Percentiles rank a stretch among this genome's conserved stretches.
These are phyloP conservation scores for Stictonetta naevosa DNA, from an alignment of 2,113 vertebrate genomes.

Conservation along the genomic window DNA sequence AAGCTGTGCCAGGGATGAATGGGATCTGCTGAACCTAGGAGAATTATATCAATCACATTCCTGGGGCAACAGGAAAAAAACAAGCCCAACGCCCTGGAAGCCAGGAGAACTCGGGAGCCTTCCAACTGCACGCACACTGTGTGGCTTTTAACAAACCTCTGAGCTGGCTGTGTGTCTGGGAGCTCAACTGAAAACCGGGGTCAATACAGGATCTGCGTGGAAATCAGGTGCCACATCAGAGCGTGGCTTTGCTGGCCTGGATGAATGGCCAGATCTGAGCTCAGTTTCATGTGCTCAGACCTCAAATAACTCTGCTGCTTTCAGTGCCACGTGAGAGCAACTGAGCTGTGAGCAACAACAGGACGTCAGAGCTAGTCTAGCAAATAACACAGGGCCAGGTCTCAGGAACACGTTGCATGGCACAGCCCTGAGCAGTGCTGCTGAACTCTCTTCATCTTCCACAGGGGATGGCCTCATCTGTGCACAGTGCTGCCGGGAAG, in stretches of 20 bases:
- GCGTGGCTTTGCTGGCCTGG: not conserved
- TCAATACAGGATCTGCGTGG: not conserved
- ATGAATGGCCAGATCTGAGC: not conserved
- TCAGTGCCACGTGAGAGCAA: not conserved
- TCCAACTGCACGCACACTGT: not conserved
- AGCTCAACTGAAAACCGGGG: not conserved
- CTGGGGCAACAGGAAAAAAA: not conserved
- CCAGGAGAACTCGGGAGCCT: slow-evolving; percentile 31
- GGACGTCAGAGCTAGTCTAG: not conserved
- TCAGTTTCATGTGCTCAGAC: not conserved
- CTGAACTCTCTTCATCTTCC: not conserved
- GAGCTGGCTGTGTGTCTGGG: not conserved
- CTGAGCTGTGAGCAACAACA: not conserved
- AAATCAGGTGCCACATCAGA: not conserved
- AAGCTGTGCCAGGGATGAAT: not conserved
- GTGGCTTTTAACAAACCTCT: not conserved
- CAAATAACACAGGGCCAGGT: not conserved
- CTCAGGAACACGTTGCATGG: accelerated
- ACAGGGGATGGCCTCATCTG: not conserved
- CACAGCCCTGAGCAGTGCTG: not conserved
- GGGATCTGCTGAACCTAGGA: slow-evolving; percentile 30
- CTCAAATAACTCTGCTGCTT: not conserved
- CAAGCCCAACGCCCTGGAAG: slow-evolving; percentile 5
- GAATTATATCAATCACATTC: slow-evolving; percentile 7
- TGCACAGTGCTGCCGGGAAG: not conserved